These are phyloP conservation scores for Papilio glaucus DNA, from an alignment of 1,140 invertebrate species.

Conservation along the genomic window DNA sequence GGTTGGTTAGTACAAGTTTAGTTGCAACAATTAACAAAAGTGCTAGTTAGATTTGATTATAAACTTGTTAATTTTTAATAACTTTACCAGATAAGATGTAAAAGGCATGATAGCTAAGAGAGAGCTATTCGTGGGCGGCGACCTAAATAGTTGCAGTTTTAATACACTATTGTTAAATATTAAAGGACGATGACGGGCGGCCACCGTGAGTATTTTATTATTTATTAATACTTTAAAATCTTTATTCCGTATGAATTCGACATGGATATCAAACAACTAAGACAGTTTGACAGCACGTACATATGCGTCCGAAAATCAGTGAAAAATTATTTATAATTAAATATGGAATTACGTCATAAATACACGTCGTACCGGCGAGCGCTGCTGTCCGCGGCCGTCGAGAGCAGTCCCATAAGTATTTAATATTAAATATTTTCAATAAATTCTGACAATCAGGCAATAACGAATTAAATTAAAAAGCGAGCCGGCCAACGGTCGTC, in stretches of 20 bases:
- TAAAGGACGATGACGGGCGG: background rate
- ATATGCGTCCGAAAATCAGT: background rate
- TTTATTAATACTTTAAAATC: background rate
- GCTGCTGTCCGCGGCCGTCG: background rate
- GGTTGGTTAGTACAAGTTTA: too few species aligned
- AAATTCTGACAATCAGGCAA: conserved; percentile 27
- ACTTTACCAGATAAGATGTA: too few species aligned
- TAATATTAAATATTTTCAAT: conserved; percentile 30
- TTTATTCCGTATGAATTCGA: background rate
- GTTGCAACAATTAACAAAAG: too few species aligned
- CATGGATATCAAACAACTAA: background rate
- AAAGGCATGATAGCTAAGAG: too few species aligned
- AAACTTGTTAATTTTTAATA: too few species aligned
- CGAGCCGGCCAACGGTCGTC: conserved; percentile 27
- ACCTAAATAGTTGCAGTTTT: too few species aligned
- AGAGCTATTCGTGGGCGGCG: too few species aligned
- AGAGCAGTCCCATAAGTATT: conserved; percentile 15
- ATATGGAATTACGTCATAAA: conserved; percentile 11
- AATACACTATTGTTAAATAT: too few species aligned
- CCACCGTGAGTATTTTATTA: too few species aligned
- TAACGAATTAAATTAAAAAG: conserved; percentile 39
- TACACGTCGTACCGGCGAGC: background rate
- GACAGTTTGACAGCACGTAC: background rate
- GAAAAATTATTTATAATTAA: conserved; percentile 2
- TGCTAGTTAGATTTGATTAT: too few species aligned